Evolutionary conservation across 2,888 invertebrate genomes (phyloP).

Genomic region (Cryptocheilus praepositus): DNA sequence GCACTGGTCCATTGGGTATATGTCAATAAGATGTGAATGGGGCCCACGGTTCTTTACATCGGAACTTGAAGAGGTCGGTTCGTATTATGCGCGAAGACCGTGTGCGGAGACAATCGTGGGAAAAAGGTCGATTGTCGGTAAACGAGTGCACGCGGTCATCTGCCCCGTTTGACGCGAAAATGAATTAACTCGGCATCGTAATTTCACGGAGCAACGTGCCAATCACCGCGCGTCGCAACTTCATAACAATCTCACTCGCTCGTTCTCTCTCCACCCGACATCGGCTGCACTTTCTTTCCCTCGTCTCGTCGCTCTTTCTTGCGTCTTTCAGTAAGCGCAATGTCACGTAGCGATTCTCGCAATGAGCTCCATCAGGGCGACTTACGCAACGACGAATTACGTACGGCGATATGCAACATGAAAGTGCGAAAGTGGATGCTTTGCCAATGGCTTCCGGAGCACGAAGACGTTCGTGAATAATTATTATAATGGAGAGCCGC

Average conservation of each 20-base stretch:
- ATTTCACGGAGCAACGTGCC: constrained; percentile 16
- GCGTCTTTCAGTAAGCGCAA: not conserved
- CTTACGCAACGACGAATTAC: constrained; percentile 17
- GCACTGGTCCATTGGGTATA: too few relatives aligned
- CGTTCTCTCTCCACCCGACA: not conserved
- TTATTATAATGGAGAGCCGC: too few relatives aligned
- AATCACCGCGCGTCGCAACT: not conserved
- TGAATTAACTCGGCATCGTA: constrained; percentile 28
- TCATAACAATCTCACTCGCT: not conserved
- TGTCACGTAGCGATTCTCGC: constrained; percentile 20
- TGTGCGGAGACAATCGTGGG: constrained; percentile 8
- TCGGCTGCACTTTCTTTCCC: not conserved
- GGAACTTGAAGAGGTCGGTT: too few relatives aligned
- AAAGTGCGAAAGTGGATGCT: constrained; percentile 7
- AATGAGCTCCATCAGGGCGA: not conserved
- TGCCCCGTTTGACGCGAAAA: constrained; percentile 26
- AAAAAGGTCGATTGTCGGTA: constrained; percentile 14
- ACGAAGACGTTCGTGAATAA: too few relatives aligned
- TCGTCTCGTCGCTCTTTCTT: not conserved
- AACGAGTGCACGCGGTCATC: constrained; percentile 29
- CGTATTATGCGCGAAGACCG: too few relatives aligned
- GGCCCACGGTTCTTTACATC: too few relatives aligned
- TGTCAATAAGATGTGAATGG: too few relatives aligned
- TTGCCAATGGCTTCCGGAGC: constrained; percentile 38
- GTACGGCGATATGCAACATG: constrained; percentile 7